Base-by-base conservation (phyloP, 2,797 vertebrate species). In the Oreochromis grahami region DNA sequence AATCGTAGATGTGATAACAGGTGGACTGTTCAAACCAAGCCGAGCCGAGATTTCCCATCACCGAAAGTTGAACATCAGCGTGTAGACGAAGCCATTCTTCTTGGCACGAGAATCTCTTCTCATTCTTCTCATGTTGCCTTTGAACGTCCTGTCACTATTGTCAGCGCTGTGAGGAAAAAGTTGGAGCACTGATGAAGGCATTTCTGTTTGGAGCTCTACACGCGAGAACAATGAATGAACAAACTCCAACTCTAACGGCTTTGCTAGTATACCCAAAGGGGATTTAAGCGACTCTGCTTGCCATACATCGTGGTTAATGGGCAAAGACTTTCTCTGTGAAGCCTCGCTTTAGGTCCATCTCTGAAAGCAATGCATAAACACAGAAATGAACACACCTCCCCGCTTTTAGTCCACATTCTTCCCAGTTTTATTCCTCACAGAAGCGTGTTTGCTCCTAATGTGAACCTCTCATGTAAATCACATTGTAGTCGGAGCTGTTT, bases 401-500 rank as follows among this genome's bases (percentile, higher is more conserved):
- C 21, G 76, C 41, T 80, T 83, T 77, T 3, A 60, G 77, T 86
- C 78, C 38, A 89, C 91, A 91, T 92, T 94, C 83, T 79, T 85
- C 72, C 76, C 79, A 53, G 76, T 87, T 86, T 87, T 58, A 86
- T 86, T 92, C 91, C 87, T 92, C 88, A 91, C 88, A 81, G 89
- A 90, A 89, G 89, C 81, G 91, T 74, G 78, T 91, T 86, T 79
- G 56, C 89, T 94, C 87, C 91, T 85, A 93, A 94, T 89, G 89
- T 91, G 88, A 94, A 91, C 87, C 88, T 88, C 90, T 93, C 92
- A 79, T 91, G 92, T 94, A 93, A 95, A 96, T 94, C 93, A 92
- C 81, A 81, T 91, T 92, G 89, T 84, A 91, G 88, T 93, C 84
- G 80, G 87, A 95, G 91, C 94, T 95, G 93, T 95, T 96, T 95